These are phyloP conservation scores for Poeciliopsis turrubarensis DNA, from an alignment of 2,113 vertebrate genomes.

Conservation along the genomic window DNA sequence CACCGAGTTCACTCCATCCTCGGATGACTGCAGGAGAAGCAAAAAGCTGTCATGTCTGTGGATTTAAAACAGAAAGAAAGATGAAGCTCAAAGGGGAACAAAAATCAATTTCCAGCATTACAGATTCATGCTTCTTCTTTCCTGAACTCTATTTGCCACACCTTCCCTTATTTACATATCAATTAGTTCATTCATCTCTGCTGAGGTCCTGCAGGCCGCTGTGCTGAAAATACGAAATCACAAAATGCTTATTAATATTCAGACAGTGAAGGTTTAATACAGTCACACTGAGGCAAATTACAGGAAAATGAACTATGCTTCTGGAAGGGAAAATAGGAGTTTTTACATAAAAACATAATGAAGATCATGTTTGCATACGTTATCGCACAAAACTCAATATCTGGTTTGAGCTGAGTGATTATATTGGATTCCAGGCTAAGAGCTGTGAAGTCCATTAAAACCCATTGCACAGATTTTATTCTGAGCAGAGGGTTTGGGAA, in stretches of 20 bases:
- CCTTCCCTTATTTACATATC: constrained; percentile 67
- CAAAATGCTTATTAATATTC: constrained; percentile 59
- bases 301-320: constrained; percentile 10
- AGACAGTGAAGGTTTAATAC: constrained; percentile 14
- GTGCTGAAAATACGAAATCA: constrained; percentile 33
- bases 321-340: background rate
- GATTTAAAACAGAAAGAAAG: constrained; percentile 34
- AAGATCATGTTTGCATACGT: constrained; percentile 12
- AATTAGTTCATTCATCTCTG: constrained; percentile 61
- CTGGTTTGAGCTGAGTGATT: constrained; percentile 13
- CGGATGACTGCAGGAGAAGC: background rate
- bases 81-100: constrained; percentile 37
- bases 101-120: constrained; percentile 47
- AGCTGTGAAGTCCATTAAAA: constrained; percentile 1
- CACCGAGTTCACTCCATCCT: background rate
- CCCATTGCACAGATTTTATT: constrained; percentile 13
- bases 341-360: background rate
- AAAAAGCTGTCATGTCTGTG: background rate
- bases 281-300: constrained; percentile 18
- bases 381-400: background rate
- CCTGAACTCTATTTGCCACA: constrained; percentile 44
- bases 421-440: background rate
- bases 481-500: background rate
- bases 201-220: constrained; percentile 22
- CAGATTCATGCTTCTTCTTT: constrained; percentile 27